Evolutionary conservation across 1,140 invertebrate species (phyloP).

Genomic region (Psix sp.): DNA sequence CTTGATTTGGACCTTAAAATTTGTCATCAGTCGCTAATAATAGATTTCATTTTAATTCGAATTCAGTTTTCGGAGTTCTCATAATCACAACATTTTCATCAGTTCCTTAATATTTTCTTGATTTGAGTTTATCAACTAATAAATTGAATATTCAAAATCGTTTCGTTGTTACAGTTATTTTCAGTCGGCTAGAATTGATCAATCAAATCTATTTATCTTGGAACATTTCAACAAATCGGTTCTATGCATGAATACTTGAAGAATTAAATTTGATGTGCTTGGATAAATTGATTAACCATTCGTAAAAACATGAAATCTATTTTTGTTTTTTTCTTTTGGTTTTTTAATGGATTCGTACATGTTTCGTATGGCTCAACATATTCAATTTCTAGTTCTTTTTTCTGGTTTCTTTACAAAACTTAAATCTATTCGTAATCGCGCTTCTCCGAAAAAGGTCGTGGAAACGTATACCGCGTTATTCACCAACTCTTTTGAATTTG

Average conservation of each 20-base stretch:
- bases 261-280: slow-evolving; percentile 5
- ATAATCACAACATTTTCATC: not conserved
- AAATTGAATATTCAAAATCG: slow-evolving; percentile 1
- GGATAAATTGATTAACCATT: slow-evolving; percentile 14
- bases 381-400: slow-evolving; percentile 27
- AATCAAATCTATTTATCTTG: too few relatives aligned
- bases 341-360: slow-evolving; percentile 16
- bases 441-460: slow-evolving; percentile 33
- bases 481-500: slow-evolving; percentile 18
- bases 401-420: slow-evolving; percentile 42
- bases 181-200: not conserved
- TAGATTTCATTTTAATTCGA: slow-evolving; percentile 12
- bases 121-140: slow-evolving; percentile 5
- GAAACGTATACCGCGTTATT: slow-evolving; percentile 52
- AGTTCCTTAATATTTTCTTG: not conserved
- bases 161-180: slow-evolving; percentile 2
- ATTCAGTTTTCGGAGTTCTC: slow-evolving; percentile 1
- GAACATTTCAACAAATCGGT: not conserved
- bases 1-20: slow-evolving; percentile 46
- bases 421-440: slow-evolving; percentile 49
- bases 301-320: slow-evolving; percentile 12
- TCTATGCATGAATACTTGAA: not conserved
- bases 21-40: slow-evolving; percentile 4
- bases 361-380: slow-evolving; percentile 5
- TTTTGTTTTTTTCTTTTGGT: slow-evolving; percentile 5